These are phyloP conservation scores for Leptopilina drosophilae DNA, from an alignment of 2,888 invertebrate genomes.

Conservation along the genomic window DNA sequence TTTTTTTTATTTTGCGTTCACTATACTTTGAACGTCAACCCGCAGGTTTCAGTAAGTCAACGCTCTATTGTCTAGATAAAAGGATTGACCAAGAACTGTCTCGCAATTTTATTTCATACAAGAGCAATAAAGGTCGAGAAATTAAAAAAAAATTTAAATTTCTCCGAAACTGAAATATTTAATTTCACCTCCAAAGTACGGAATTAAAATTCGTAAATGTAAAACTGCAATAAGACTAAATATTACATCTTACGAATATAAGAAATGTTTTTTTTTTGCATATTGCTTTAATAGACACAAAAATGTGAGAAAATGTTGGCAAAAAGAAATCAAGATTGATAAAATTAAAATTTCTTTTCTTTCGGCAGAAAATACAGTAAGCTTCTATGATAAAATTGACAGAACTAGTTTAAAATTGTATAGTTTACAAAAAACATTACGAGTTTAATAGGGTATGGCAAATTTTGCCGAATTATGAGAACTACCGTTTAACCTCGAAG, in stretches of 20 bases:
- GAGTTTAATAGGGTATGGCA: constrained; percentile 43
- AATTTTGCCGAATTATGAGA: constrained; percentile 14
- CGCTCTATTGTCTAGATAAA: constrained; percentile 25
- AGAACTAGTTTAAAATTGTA: constrained; percentile 53
- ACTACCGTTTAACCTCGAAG: constrained; percentile 37
- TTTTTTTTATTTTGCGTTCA: constrained; percentile 12
- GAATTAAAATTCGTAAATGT: too few species aligned
- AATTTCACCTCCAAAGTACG: too few species aligned
- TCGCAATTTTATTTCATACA: background rate
- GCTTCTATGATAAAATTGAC: constrained; percentile 50
- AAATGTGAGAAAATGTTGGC: constrained; percentile 7
- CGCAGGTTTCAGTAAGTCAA: constrained; percentile 29
- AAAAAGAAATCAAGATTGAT: background rate
- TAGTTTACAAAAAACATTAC: constrained; percentile 54
- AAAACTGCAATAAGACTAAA: too few species aligned
- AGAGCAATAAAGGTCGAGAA: background rate
- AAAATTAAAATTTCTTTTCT: background rate
- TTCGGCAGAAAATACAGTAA: constrained; percentile 34
- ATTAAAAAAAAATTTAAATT: too few species aligned
- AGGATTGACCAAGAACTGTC: constrained; percentile 24
- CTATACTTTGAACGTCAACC: constrained; percentile 22
- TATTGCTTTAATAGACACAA: background rate
- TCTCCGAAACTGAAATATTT: too few species aligned
- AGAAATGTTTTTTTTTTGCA: background rate
- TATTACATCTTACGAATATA: background rate